phyloP scores from a whole-genome alignment of 92 coral and sea anemone genomes.

The Siderastrea siderea region DNA sequence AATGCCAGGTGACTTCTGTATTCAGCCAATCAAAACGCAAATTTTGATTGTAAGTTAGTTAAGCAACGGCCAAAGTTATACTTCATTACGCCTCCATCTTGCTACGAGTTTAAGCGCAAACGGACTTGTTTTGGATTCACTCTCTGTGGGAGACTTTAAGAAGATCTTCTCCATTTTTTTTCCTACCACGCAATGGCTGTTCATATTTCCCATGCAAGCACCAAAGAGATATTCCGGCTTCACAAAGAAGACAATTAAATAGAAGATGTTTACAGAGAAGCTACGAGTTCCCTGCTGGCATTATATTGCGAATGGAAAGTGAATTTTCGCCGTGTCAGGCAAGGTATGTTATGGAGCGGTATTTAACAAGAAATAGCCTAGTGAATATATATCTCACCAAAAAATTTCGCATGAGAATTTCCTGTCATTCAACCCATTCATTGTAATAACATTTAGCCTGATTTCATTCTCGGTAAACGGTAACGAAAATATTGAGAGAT shows the following conservation, averaged over 20 bases:
- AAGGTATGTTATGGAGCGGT: neutral
- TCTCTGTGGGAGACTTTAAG: neutral
- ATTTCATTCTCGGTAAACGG: too few species aligned
- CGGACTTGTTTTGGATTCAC: neutral
- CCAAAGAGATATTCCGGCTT: too few species aligned
- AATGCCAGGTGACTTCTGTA: neutral
- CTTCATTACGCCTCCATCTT: neutral
- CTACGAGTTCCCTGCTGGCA: neutral
- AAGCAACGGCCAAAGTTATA: neutral
- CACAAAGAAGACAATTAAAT: neutral
- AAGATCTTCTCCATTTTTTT: neutral
- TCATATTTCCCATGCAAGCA: neutral
- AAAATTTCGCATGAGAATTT: too few species aligned
- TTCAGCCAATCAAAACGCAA: slow-evolving; percentile 7
- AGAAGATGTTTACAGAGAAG: neutral
- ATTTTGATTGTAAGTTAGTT: neutral
- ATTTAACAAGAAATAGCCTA: too few species aligned
- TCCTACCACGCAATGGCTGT: neutral
- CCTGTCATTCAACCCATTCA: too few species aligned
- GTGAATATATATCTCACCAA: too few species aligned
- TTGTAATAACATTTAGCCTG: too few species aligned
- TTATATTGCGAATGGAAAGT: neutral
- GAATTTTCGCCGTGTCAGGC: too few species aligned
- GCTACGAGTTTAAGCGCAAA: neutral
- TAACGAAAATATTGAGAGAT: too few species aligned